Conservation (phyloP, 2,888 invertebrate species). For the Orthonychiurus folsomi region DNA sequence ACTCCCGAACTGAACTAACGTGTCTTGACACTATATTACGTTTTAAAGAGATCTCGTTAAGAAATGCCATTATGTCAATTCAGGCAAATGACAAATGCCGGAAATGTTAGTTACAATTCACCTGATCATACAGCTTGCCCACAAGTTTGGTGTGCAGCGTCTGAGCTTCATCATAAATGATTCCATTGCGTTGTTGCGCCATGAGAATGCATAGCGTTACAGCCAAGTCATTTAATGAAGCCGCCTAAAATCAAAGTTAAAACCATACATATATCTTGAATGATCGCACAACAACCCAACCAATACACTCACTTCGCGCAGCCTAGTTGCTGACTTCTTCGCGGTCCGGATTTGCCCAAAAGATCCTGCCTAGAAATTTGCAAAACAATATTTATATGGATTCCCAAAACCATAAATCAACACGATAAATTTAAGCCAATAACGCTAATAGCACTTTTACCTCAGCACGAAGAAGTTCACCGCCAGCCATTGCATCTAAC, state of each 20-base stretch:
- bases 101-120: slow-evolving; percentile 35
- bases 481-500: slow-evolving; percentile 92
- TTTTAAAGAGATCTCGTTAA: not conserved
- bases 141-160: slow-evolving; percentile 80
- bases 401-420: not conserved
- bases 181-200: slow-evolving; percentile 94
- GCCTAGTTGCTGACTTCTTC: slow-evolving; percentile 82
- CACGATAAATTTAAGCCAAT: no score
- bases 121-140: slow-evolving; percentile 61
- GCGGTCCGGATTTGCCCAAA: slow-evolving; percentile 95
- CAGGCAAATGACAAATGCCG: slow-evolving; percentile 3
- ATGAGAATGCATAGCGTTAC: slow-evolving; percentile 86
- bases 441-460: slow-evolving; percentile 48
- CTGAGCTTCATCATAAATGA: slow-evolving; percentile 73
- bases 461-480: slow-evolving; percentile 88
- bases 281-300: no score
- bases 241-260: no score
- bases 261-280: no score
- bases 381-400: no score
- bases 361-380: slow-evolving; percentile 72
- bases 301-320: slow-evolving; percentile 96
- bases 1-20: slow-evolving; percentile 92
- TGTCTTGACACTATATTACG: slow-evolving; percentile 80
- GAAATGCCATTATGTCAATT: not conserved
- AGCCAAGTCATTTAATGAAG: slow-evolving; percentile 83